Percentiles rank a stretch among this genome's conserved stretches.
These are phyloP conservation scores for Podocnemis expansa DNA, from an alignment of 2,113 vertebrate species.

Conservation along the genomic window DNA sequence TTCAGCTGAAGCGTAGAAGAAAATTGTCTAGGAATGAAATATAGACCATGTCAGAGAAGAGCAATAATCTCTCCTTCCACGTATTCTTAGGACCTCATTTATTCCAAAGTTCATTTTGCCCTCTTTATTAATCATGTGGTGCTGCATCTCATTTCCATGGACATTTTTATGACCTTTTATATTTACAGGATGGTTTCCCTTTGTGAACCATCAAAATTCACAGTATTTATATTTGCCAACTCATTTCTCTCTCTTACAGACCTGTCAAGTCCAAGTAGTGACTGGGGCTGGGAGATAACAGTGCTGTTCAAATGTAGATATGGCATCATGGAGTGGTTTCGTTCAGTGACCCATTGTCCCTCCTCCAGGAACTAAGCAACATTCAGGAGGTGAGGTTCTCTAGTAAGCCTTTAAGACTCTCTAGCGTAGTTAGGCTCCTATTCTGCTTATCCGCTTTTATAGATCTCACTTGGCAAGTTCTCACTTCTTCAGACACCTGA, in stretches of 20 bases:
- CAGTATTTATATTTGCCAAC: conserved; percentile 25
- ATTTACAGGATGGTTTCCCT: neutral
- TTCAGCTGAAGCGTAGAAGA: neutral
- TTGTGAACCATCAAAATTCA: conserved; percentile 27
- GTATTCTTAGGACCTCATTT: conserved; percentile 47
- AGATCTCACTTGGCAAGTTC: conserved; percentile 33
- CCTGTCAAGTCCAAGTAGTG: neutral
- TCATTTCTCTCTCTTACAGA: neutral
- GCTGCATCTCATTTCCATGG: conserved; percentile 7
- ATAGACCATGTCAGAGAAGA: neutral
- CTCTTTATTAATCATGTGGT: conserved; percentile 33
- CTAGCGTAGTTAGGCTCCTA: conserved; percentile 18
- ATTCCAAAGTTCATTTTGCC: conserved; percentile 42
- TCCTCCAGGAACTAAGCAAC: conserved; percentile 21
- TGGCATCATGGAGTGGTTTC: conserved; percentile 3
- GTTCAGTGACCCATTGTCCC: conserved; percentile 5
- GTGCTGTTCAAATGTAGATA: neutral
- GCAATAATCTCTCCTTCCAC: conserved; percentile 32
- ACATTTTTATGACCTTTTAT: conserved; percentile 28
- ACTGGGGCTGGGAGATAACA: neutral
- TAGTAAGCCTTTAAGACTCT: neutral
- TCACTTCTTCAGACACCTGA: conserved; percentile 2
- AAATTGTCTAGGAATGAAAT: conserved; percentile 1
- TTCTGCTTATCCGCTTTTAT: conserved; percentile 14
- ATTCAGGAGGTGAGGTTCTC: neutral